Evolutionary conservation across 2,113 vertebrate genomes (phyloP), one percentile per base, ranked within the genome.

Genomic region (human (Homo sapiens)): DNA sequence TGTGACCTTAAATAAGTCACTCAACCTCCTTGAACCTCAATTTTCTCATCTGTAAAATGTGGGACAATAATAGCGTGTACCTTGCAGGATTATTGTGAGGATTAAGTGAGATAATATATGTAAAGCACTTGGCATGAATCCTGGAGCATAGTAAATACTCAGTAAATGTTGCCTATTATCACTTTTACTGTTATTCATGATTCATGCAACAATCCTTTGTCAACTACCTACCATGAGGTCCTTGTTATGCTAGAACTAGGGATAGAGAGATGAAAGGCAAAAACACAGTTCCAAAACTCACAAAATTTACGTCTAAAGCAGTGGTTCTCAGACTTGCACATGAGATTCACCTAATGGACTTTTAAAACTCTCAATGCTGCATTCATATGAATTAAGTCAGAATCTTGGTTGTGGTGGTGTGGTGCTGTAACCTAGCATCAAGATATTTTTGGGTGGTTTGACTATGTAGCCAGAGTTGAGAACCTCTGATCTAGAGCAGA

Each of bases 21-120:
- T 66, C 75, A 83, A 87, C 7, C 13, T 88, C 40, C 81, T 82
- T 52, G 25, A 93, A 61, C 12, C 40, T 94, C 40, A 83, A 0
- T 80, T 94, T 83, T 91, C 48, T 91, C 48, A 61, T 85, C 81
- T 89, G n/a, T 81, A 81, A 70, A 97, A 89, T 61, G 35, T 13
- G 27, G 17, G 14, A 78, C n/a, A 80, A 52, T 18, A 85, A 48
- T n/a, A 90, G 27, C 40, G 25, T 43, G 12, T 59, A 48, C 3
- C 23, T 72, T 85, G 4, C 8, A 88, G 22, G 17, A 64, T 96
- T 84, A 48, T 64, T 76, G 32, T 89, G 57, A 93, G 25, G 55
- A 55, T 70, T 61, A 86, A 80, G 76, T 32, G 16, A 59, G 14
- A 64, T 88, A 55, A 45, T 76, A 3, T 20, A 18, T 27, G 35